Base-by-base conservation (phyloP, 2,113 vertebrate species). In the Tursiops truncatus region DNA sequence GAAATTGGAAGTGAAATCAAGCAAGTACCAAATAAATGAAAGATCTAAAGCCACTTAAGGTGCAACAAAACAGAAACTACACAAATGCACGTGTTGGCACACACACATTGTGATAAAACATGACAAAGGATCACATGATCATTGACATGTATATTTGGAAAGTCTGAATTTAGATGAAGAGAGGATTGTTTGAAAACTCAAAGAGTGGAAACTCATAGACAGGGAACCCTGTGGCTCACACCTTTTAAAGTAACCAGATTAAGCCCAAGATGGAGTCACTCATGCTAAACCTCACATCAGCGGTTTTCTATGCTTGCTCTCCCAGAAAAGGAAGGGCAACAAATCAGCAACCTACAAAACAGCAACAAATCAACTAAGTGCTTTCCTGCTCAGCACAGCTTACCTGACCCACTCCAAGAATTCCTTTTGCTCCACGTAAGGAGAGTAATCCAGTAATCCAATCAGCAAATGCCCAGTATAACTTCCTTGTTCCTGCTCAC, bases 91-190 rank as follows among this genome's bases (percentile, higher is more conserved):
- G 1, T 31, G 12, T 20, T 25, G 6, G 5, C 9, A 4, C 41
- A 65, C 9, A 21, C 56, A 9, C 36, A 44, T 6, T n/a, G 44
- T 36, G 21, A 77, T 12, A 4, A 50, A 88, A 5, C n/a, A 65
- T 2, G 20, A n/a, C 56, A n/a, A 26, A 83, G 20, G 47, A 5
- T 67, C 20, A 58, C 76, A 1, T 36, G 2, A 25, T 71, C 20
- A 2, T 8, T 23, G n/a, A 13, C 5, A 2, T 7, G 4, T 5
- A 4, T 23, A 4, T 44, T 18, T 2, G 25, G 1, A 47, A 31
- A 56, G 31, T 47, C 50, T 47, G 44, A 62, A 58, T n/a, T 60
- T 71, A 6, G 41, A 63, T 3, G 23, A 56, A 47, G 36, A 38
- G 18, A 63, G 47, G 9, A 26, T 25, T 67, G 3, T 31, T 58